Conservation (phyloP, 2,888 invertebrate genomes). For the Drosophila siamana region DNA sequence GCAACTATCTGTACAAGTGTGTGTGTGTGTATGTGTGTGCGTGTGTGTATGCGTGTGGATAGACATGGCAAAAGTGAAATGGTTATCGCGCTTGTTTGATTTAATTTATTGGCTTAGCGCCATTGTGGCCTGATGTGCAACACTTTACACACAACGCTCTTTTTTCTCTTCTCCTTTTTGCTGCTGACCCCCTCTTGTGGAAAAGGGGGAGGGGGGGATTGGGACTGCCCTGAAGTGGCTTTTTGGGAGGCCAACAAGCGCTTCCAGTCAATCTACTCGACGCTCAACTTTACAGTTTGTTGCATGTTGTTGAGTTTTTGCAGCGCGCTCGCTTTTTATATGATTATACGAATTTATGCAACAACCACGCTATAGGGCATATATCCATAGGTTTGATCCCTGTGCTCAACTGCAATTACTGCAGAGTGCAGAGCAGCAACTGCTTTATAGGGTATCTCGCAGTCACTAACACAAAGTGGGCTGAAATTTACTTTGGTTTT, state of each 20-base stretch:
- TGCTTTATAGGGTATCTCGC: neutral
- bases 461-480: neutral
- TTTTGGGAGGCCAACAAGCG: slow-evolving; percentile 56
- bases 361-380: neutral
- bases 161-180: too few species aligned
- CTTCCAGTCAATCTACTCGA: slow-evolving; percentile 71
- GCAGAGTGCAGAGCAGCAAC: too few species aligned
- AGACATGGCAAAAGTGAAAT: slow-evolving; percentile 75
- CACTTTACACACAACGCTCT: slow-evolving; percentile 69
- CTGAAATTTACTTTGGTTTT: neutral
- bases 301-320: slow-evolving; percentile 53
- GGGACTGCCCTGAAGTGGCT: slow-evolving; percentile 55
- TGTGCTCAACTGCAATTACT: neutral
- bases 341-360: slow-evolving; percentile 41
- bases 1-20: slow-evolving; percentile 13
- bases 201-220: too few species aligned
- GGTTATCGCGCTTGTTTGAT: slow-evolving; percentile 82
- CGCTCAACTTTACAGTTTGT: slow-evolving; percentile 54
- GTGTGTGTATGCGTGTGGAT: slow-evolving; percentile 49
- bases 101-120: slow-evolving; percentile 83
- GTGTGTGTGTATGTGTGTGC: slow-evolving; percentile 12
- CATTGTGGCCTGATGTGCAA: slow-evolving; percentile 81
- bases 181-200: too few species aligned
- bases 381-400: neutral
- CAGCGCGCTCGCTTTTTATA: slow-evolving; percentile 54